phyloP scores from a whole-genome alignment of 2,888 invertebrate genomes.

The Ormyrus nitidulus region DNA sequence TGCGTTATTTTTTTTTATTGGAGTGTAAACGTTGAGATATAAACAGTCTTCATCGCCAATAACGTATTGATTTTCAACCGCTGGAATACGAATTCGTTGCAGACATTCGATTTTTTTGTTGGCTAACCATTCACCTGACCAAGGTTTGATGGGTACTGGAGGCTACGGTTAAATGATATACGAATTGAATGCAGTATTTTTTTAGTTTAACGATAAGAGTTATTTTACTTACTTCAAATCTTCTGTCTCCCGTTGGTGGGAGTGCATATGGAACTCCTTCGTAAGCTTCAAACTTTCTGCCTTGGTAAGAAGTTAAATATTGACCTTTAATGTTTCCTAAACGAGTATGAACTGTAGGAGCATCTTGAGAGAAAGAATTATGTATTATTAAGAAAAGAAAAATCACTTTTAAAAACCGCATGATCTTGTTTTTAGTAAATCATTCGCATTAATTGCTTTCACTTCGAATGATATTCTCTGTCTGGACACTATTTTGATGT shows the following conservation, averaged over 20 bases:
- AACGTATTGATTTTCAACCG: background rate
- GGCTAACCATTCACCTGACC: conserved; percentile 58
- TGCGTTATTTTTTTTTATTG: background rate
- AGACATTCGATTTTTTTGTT: conserved; percentile 57
- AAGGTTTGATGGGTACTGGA: conserved; percentile 56
- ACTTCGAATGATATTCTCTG: too few relatives aligned
- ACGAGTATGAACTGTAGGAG: background rate
- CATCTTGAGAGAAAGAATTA: too few relatives aligned
- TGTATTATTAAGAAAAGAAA: too few relatives aligned
- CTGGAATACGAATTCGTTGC: conserved; percentile 49
- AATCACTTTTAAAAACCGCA: too few relatives aligned
- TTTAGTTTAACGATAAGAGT: too few relatives aligned
- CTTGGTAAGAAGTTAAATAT: background rate
- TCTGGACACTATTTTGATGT: too few relatives aligned
- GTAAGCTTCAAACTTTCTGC: conserved; percentile 15
- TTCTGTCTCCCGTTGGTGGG: conserved; percentile 3
- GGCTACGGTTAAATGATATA: conserved; percentile 45
- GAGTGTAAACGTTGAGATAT: conserved; percentile 60
- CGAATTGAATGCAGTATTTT: too few relatives aligned
- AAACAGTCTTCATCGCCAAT: conserved; percentile 60
- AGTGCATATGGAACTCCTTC: conserved; percentile 33
- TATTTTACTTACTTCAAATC: conserved; percentile 10
- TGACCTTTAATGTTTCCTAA: conserved; percentile 7
- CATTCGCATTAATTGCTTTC: too few relatives aligned
- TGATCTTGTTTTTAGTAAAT: too few relatives aligned